Percentiles rank a stretch among this genome's conserved stretches.
phyloP scores from a whole-genome alignment of 1,140 invertebrate genomes.

The Thaumatotibia leucotreta region DNA sequence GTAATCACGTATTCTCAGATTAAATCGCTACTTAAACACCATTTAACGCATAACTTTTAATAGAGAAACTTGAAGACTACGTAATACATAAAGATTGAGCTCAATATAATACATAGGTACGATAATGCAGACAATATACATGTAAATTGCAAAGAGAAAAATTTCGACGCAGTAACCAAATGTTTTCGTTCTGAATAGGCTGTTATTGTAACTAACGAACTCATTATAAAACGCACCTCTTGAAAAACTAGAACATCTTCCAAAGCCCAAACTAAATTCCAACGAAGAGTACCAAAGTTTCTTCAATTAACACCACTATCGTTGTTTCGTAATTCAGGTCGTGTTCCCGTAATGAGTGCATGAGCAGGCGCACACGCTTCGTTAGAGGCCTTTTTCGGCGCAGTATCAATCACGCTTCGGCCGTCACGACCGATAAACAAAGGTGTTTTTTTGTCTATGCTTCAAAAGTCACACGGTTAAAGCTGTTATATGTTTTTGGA shows the following conservation, averaged over 20 bases:
- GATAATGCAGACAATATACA: too few species aligned
- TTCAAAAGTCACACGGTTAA: neutral
- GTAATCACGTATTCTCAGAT: neutral
- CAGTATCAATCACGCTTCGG: neutral
- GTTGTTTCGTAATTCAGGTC: constrained; percentile 10
- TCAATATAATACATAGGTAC: neutral
- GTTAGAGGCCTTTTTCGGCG: constrained; percentile 12
- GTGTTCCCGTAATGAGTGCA: neutral
- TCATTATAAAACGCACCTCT: neutral
- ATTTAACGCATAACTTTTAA: neutral
- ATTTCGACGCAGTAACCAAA: too few species aligned
- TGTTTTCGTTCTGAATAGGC: too few species aligned
- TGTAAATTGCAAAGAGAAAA: too few species aligned
- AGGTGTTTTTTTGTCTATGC: neutral
- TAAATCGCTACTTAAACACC: neutral
- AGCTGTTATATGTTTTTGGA: neutral
- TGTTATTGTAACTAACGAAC: neutral
- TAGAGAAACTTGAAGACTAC: neutral
- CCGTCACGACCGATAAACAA: constrained; percentile 8
- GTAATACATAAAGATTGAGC: neutral
- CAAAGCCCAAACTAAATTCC: neutral
- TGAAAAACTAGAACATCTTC: neutral
- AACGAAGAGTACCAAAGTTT: neutral
- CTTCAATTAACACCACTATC: constrained; percentile 5
- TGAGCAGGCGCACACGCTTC: neutral